Percentiles rank a stretch among this genome's conserved stretches.
These are phyloP conservation scores for Mungos mungo DNA, from an alignment of 2,113 vertebrate species.

Conservation along the genomic window DNA sequence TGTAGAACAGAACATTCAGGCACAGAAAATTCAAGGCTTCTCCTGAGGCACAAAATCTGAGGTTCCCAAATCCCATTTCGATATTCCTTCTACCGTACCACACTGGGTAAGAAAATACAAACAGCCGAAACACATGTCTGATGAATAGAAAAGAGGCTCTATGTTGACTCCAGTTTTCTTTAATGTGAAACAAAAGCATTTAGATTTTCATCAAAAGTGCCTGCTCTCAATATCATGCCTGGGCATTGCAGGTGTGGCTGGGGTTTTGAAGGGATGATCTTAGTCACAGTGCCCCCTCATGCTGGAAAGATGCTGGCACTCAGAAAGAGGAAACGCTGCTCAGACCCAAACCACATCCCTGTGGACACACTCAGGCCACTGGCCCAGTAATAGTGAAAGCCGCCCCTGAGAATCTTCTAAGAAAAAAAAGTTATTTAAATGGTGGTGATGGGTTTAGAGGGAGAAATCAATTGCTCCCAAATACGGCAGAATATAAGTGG, in stretches of 20 bases:
- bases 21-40: not conserved
- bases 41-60: not conserved
- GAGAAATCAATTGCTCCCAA: not conserved
- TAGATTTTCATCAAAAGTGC: not conserved
- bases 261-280: fast-evolving
- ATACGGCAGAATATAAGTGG: not conserved
- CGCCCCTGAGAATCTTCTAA: too few relatives aligned
- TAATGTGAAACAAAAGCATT: not conserved
- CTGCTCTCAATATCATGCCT: fast-evolving
- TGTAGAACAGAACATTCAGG: not conserved
- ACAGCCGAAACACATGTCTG: not conserved
- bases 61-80: not conserved
- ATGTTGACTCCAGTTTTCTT: not conserved
- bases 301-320: fast-evolving
- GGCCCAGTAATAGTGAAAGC: not conserved
- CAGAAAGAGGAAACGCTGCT: not conserved
- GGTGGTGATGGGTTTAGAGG: not conserved
- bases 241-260: fast-evolving
- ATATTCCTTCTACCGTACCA: not conserved
- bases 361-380: fast-evolving
- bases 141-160: not conserved
- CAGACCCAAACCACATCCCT: fast-evolving
- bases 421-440: not conserved
- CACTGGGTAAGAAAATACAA: not conserved
- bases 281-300: fast-evolving